Conservation (phyloP, 2,797 vertebrate species). For the Lophura swinhoii region DNA sequence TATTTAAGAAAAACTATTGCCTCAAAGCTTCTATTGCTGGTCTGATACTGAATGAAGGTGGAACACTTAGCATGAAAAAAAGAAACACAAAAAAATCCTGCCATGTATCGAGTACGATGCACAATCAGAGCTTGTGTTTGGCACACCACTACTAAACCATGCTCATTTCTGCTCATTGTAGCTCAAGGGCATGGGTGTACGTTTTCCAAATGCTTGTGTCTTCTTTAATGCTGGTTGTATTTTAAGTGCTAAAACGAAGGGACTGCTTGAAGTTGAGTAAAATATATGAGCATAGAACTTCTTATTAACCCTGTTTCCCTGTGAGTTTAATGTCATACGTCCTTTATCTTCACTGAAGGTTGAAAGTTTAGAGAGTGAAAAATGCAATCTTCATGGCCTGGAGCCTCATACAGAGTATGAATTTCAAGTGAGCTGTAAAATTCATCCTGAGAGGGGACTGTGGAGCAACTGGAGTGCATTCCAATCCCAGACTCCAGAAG, state of each 20-base stretch:
- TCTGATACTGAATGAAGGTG: not conserved
- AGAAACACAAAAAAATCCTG: fast-evolving
- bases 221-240: not conserved
- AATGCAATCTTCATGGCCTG: conserved; percentile 72
- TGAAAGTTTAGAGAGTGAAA: not conserved
- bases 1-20: not conserved
- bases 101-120: fast-evolving
- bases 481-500: conserved; percentile 80
- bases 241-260: fast-evolving
- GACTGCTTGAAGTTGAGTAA: not conserved
- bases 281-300: not conserved
- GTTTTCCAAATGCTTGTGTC: not conserved
- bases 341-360: conserved; percentile 36
- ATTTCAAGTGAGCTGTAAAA: conserved; percentile 86
- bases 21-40: fast-evolving
- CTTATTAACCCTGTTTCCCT: fast-evolving
- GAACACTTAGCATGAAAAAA: not conserved
- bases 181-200: fast-evolving
- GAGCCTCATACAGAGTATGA: conserved; percentile 83
- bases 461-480: conserved; percentile 89
- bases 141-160: fast-evolving
- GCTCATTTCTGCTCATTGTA: fast-evolving
- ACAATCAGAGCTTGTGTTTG: not conserved
- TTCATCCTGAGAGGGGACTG: conserved; percentile 74
- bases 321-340: fast-evolving